Percentiles rank a stretch among this genome's conserved stretches.
These are phyloP conservation scores for Tokudaia tokunoshimensis DNA, from an alignment of 2,797 vertebrate genomes.

Conservation along the genomic window DNA sequence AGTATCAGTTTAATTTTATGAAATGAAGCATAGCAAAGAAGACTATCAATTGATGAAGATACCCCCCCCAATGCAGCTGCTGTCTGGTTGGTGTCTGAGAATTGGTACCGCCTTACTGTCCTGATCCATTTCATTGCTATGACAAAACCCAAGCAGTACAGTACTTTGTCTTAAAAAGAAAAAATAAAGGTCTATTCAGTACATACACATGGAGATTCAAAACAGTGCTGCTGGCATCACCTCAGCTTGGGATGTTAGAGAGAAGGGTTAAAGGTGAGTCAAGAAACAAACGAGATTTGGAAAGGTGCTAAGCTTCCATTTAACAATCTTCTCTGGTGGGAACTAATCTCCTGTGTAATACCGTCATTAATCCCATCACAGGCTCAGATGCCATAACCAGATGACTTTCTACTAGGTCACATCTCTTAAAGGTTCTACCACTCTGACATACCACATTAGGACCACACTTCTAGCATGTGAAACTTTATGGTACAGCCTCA, in stretches of 20 bases:
- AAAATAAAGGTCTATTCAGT: not conserved
- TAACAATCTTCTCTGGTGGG: not conserved
- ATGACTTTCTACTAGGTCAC: not conserved
- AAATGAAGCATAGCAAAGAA: slow-evolving; percentile 34
- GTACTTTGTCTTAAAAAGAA: not conserved
- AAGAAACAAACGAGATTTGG: not conserved
- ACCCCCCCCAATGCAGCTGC: not conserved
- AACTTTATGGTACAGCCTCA: not conserved
- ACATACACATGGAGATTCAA: not conserved
- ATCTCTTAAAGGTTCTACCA: not conserved
- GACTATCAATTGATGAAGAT: not conserved
- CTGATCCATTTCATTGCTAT: not conserved
- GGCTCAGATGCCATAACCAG: too few species aligned
- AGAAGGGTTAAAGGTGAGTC: not conserved
- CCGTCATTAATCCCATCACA: not conserved
- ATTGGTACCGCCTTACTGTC: not conserved
- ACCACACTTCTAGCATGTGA: not conserved
- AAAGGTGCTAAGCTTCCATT: not conserved
- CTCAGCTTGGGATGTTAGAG: not conserved
- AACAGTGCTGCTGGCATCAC: not conserved
- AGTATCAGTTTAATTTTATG: slow-evolving; percentile 6
- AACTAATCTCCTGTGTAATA: not conserved
- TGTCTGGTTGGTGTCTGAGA: not conserved
- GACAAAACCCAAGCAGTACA: not conserved
- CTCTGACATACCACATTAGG: not conserved